phyloP scores from a whole-genome alignment of 2,888 invertebrate genomes.

The Caenorhabditis panamensis region DNA sequence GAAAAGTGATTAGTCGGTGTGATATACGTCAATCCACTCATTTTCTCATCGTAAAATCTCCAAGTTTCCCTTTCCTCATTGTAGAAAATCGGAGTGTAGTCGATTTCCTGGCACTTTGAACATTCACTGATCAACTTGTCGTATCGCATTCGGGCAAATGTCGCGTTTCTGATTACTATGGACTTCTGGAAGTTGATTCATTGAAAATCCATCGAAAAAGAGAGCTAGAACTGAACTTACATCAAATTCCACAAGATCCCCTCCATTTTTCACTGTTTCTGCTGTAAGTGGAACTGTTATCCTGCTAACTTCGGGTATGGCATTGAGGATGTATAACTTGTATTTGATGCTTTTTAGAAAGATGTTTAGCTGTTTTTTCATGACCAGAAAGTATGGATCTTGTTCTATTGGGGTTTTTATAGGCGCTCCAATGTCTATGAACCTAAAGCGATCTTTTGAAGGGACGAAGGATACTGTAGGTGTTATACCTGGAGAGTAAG shows the following conservation, averaged over 20 bases:
- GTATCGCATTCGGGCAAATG: not conserved
- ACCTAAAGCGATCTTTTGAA: constrained; percentile 8
- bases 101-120: not conserved
- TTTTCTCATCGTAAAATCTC: constrained; percentile 3
- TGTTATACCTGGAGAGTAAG: constrained; percentile 6
- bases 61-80: not conserved
- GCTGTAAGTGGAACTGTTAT: not conserved
- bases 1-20: not conserved
- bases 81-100: not conserved
- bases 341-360: constrained; percentile 2
- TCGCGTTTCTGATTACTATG: not conserved
- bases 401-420: constrained; percentile 1
- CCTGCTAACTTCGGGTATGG: constrained; percentile 13
- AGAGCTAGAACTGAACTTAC: constrained; percentile 8
- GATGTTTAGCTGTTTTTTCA: constrained; percentile 8
- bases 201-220: not conserved
- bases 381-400: not conserved
- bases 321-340: constrained; percentile 24
- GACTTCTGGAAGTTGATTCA: constrained; percentile 7
- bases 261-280: not conserved
- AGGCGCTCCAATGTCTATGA: constrained; percentile 5
- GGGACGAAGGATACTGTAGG: no score
- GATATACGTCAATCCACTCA: not conserved
- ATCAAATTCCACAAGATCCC: constrained; percentile 9
- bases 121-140: not conserved